These are phyloP conservation scores for Homarus americanus DNA, from an alignment of 1,140 invertebrate genomes.

Conservation along the genomic window DNA sequence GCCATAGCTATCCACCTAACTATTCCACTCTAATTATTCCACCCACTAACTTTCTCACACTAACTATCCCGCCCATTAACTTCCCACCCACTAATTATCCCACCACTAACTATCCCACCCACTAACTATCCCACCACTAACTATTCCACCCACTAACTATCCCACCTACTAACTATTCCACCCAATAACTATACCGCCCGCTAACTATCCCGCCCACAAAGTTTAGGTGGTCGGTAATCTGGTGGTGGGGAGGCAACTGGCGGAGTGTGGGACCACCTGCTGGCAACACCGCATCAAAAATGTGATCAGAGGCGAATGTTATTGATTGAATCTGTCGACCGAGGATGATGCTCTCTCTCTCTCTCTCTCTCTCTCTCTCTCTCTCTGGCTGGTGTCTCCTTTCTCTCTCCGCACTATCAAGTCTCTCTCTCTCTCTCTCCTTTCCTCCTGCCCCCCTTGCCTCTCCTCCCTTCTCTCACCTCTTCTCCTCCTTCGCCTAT, in stretches of 20 bases:
- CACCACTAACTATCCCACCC: not conserved
- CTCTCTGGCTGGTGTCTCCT: not conserved
- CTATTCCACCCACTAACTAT: not conserved
- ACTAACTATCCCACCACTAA: not conserved
- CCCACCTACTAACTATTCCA: not conserved
- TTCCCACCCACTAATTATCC: not conserved
- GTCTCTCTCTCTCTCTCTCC: not conserved
- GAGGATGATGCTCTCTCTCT: conserved; percentile 51
- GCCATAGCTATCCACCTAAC: too few relatives aligned
- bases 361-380: conserved; percentile 43
- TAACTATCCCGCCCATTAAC: too few relatives aligned
- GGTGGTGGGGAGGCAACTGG: not conserved
- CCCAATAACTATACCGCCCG: too few relatives aligned
- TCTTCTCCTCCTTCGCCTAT: not conserved
- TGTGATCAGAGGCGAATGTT: conserved; percentile 70
- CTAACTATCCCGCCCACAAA: not conserved
- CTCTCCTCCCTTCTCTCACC: not conserved
- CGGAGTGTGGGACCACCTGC: not conserved
- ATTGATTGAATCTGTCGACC: conserved; percentile 67
- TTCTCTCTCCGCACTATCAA: not conserved
- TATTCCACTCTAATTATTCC: not conserved
- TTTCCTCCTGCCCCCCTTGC: not conserved
- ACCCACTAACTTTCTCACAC: too few relatives aligned
- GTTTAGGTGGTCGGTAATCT: not conserved
- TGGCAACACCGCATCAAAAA: conserved; percentile 68